Conservation (phyloP, 2,888 invertebrate genomes). For the Epistrophe grossulariae region DNA sequence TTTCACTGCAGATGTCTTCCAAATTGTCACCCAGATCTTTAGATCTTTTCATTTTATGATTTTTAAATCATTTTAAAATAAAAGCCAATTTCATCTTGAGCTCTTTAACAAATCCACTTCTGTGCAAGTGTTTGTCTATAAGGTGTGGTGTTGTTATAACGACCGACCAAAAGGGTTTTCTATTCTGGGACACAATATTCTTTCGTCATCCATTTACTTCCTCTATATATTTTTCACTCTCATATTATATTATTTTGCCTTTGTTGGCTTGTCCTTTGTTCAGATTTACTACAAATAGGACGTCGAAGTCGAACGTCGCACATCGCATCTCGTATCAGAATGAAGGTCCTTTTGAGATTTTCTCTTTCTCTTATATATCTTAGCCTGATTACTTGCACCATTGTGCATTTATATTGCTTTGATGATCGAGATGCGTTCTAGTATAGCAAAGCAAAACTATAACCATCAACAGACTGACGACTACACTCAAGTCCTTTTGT, state of each 20-base stretch:
- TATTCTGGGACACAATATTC: slow-evolving; percentile 62
- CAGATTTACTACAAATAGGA: slow-evolving; percentile 57
- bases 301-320: background rate
- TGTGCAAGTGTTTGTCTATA: slow-evolving; percentile 9
- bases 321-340: slow-evolving; percentile 36
- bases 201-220: slow-evolving; percentile 64
- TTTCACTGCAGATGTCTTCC: no score
- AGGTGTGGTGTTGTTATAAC: slow-evolving; percentile 7
- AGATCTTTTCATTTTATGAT: no score
- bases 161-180: slow-evolving; percentile 49
- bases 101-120: background rate
- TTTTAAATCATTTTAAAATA: no score
- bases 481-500: slow-evolving; percentile 25
- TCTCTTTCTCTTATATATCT: slow-evolving; percentile 62
- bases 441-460: background rate
- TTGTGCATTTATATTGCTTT: slow-evolving; percentile 75
- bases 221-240: slow-evolving; percentile 11
- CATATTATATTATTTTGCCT: slow-evolving; percentile 47
- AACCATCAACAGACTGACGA: slow-evolving; percentile 9
- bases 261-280: slow-evolving; percentile 72
- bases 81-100: background rate
- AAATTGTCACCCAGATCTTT: no score
- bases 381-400: slow-evolving; percentile 74
- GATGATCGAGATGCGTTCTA: slow-evolving; percentile 68
- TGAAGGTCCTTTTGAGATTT: slow-evolving; percentile 61